Conservation (phyloP, 2,888 invertebrate genomes). For the Alloplasta piceator region DNA sequence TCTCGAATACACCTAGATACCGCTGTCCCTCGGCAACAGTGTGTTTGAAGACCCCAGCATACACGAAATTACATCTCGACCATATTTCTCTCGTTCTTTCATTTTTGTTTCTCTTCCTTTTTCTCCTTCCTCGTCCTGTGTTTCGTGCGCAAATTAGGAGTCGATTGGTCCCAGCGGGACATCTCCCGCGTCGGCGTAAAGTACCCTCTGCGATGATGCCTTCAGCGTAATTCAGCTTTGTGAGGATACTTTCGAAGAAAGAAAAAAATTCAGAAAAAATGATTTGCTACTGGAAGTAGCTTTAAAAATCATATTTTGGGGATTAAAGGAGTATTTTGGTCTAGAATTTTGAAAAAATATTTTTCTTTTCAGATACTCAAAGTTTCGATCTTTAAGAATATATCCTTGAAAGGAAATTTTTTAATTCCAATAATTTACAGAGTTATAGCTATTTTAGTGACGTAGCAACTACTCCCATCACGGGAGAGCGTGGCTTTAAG, state of each 20-base stretch:
- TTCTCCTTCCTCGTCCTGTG: constrained; percentile 28
- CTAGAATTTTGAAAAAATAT: too few relatives aligned
- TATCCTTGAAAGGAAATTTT: too few relatives aligned
- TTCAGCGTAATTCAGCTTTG: constrained; percentile 12
- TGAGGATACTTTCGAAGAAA: background rate
- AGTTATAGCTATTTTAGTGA: too few relatives aligned
- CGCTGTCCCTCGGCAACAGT: constrained; percentile 3
- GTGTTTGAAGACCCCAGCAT: constrained; percentile 32
- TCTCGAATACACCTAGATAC: constrained; percentile 3
- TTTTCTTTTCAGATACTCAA: too few relatives aligned
- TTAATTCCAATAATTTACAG: too few relatives aligned
- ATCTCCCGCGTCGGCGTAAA: constrained; percentile 56
- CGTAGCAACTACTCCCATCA: too few relatives aligned
- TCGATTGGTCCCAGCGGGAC: constrained; percentile 66
- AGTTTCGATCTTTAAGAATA: too few relatives aligned
- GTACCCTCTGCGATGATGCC: constrained; percentile 13
- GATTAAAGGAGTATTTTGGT: background rate
- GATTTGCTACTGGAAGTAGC: background rate
- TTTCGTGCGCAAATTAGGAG: constrained; percentile 62
- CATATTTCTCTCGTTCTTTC: constrained; percentile 44
- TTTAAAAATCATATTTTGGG: background rate
- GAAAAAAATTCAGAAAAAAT: constrained; percentile 15
- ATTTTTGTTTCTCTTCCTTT: constrained; percentile 20
- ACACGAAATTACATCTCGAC: constrained; percentile 51
- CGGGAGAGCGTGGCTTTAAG: too few relatives aligned